phyloP scores from a whole-genome alignment of 1,140 invertebrate species.

The Calosoma granatense region DNA sequence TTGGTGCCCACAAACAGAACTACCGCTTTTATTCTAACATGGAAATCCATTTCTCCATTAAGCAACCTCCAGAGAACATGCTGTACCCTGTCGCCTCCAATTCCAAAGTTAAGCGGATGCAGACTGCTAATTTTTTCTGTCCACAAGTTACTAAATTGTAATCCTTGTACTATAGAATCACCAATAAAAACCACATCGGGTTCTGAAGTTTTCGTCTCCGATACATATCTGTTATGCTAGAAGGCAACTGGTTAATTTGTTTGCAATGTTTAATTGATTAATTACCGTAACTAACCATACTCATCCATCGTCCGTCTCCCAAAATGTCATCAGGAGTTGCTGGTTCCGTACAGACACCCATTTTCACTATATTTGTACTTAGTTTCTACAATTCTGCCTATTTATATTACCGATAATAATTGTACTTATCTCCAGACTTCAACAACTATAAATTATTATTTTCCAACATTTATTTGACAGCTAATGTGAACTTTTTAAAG shows the following conservation, averaged over 20 bases:
- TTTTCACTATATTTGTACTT: slow-evolving; percentile 10
- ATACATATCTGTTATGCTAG: slow-evolving; percentile 49
- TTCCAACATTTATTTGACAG: not conserved
- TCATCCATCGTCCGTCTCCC: slow-evolving; percentile 26
- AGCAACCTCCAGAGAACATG: slow-evolving; percentile 61
- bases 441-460: not conserved
- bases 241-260: not conserved
- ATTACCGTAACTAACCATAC: slow-evolving; percentile 22
- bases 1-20: slow-evolving; percentile 62
- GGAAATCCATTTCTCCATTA: slow-evolving; percentile 58
- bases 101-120: slow-evolving; percentile 63
- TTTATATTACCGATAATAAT: too few species aligned
- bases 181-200: slow-evolving; percentile 63
- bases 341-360: slow-evolving; percentile 25
- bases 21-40: slow-evolving; percentile 56
- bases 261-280: not conserved
- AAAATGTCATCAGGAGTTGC: slow-evolving; percentile 19
- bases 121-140: slow-evolving; percentile 42
- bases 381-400: not conserved
- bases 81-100: slow-evolving; percentile 60
- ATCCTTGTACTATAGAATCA: slow-evolving; percentile 54
- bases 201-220: slow-evolving; percentile 50
- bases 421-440: too few species aligned
- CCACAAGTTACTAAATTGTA: slow-evolving; percentile 53
- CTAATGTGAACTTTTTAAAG: not conserved